Evolutionary conservation across 2,113 vertebrate genomes (phyloP), one percentile per base, ranked within the genome.

Genomic region (Quiscalus mexicanus): DNA sequence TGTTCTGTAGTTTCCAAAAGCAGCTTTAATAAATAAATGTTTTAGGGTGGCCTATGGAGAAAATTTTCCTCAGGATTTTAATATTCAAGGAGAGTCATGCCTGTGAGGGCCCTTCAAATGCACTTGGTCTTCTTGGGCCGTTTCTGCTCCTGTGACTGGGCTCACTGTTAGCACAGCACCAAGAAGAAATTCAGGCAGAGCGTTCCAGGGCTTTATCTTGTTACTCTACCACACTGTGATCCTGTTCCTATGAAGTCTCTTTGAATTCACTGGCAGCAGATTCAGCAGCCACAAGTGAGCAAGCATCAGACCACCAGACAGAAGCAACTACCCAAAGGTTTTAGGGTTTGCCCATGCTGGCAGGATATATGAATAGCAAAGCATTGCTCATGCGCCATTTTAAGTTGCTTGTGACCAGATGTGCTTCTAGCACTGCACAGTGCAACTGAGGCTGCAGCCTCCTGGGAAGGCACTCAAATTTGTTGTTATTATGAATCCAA

Each of bases 1-100:
- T 94, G 73, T 95, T 95, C 87, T 87, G 58, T 92, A 88, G 87
- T 91, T 95, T 94, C 88, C 49, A 63, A 94, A 88, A 94, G 77
- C 71, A 82, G 65, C 93, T 87, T 94, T 90, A 60, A 58, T 94
- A 95, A 96, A 47, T 58, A 78, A 9, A 85, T 84, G 47, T 87
- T 96, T 94, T 94, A 58, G 53, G 69, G 59, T 87, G 55, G 83
- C 55, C 80, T 84, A 4, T 25, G 44, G 31, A 69, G 45, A 59
- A 88, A 96, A 86, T 81, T 68, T 75, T 30, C 60, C 49, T 87
- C 19, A 33, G 21, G 15, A 56, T 87, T 95, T 96, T 93, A 84
- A 59, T 55, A 60, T 45, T 83, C 63, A 88, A 56, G 74, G n/a
- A 91, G 28, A 84, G 78, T 53, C 23, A 74, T 19, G 52, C 6